These are phyloP conservation scores for Pseudorhiza aurosa DNA, from an alignment of 30 jellyfish, hydroid and myxozoan genomes.

Conservation along the genomic window DNA sequence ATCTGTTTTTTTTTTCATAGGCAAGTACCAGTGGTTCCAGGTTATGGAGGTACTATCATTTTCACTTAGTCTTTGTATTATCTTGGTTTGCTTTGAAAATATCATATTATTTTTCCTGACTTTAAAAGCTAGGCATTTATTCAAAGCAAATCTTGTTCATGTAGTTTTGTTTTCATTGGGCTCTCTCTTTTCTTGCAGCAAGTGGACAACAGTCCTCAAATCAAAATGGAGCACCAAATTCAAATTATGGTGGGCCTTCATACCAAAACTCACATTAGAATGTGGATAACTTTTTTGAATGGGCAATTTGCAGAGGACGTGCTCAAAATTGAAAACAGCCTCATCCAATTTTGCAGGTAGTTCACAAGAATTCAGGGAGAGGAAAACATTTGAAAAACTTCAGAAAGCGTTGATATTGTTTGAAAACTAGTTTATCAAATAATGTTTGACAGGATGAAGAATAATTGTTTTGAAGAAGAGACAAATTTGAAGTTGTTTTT, in stretches of 20 bases:
- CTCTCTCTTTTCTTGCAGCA: conserved; percentile 22
- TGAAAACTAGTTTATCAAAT: no score
- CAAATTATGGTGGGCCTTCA: conserved; percentile 56
- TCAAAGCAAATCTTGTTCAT: no score
- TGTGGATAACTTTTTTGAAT: neutral
- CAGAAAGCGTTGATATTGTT: neutral
- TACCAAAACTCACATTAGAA: conserved; percentile 62
- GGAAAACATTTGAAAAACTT: neutral
- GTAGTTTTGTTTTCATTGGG: no score
- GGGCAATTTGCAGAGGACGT: neutral
- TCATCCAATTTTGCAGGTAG: neutral
- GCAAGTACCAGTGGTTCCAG: conserved; percentile 68
- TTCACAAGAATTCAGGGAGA: neutral
- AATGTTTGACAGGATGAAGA: neutral
- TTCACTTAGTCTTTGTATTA: no score
- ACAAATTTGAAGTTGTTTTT: neutral
- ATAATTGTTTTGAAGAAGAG: neutral
- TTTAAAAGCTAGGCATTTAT: no score
- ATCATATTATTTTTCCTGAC: no score
- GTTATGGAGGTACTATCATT: conserved; percentile 53
- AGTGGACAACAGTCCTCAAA: conserved; percentile 56
- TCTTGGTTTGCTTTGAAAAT: no score
- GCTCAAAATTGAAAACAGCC: neutral
- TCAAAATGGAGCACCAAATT: conserved; percentile 67
- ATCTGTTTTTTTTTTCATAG: no score